Conservation (phyloP, 1,140 invertebrate genomes). For the Drosophila orena region DNA sequence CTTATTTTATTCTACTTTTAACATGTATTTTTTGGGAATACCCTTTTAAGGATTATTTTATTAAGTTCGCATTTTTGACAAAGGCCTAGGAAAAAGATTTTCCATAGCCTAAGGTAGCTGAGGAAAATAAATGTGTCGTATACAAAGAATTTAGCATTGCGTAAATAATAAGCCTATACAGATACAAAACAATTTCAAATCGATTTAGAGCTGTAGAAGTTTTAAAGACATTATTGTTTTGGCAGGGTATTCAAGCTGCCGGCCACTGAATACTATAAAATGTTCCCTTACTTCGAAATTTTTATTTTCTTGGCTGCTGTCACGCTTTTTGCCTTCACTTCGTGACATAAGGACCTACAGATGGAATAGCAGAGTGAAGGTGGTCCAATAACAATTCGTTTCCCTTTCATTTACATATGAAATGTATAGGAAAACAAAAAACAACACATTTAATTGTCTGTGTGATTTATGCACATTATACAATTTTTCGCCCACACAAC, state of each 20-base stretch:
- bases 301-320: conserved; percentile 19
- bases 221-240: background rate
- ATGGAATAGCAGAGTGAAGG: conserved; percentile 14
- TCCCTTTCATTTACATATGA: conserved; percentile 65
- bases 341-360: conserved; percentile 5
- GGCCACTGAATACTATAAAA: no score
- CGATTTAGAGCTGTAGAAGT: no score
- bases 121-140: no score
- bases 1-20: conserved; percentile 56
- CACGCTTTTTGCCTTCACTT: conserved; percentile 25
- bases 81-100: background rate
- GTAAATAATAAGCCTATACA: no score
- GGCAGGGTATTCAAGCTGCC: background rate
- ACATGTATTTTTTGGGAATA: conserved; percentile 7
- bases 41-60: background rate
- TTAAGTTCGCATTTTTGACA: background rate
- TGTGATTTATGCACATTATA: conserved; percentile 71
- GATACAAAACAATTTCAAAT: no score
- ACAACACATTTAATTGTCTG: conserved; percentile 71
- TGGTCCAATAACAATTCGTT: conserved; percentile 35
- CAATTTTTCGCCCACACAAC: conserved; percentile 36
- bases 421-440: conserved; percentile 52
- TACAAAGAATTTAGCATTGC: no score
- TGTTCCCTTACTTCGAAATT: background rate
- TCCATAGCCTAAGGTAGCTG: background rate